A percentile compares a stretch with the other conserved stretches of the same genome.
These are phyloP conservation scores for Hipparchia sbordonii DNA, from an alignment of 2,888 invertebrate genomes.

Conservation along the genomic window DNA sequence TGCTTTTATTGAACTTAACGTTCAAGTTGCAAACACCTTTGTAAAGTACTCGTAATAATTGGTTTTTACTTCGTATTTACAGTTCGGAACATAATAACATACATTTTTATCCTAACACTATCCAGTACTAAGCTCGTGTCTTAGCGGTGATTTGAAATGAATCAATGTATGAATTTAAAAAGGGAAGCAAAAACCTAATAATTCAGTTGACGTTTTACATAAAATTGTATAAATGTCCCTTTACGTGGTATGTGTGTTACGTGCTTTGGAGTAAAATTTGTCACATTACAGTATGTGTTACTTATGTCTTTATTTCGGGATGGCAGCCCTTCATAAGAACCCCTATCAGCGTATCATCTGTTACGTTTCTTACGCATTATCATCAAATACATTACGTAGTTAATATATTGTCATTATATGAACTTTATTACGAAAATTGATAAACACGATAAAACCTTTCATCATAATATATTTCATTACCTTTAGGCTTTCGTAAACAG, in stretches of 20 bases:
- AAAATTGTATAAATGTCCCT: too few relatives aligned
- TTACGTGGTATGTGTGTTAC: too few relatives aligned
- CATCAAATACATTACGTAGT: background rate
- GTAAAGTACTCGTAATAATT: background rate
- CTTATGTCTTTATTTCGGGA: background rate
- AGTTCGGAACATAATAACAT: too few relatives aligned
- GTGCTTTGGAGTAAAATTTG: too few relatives aligned
- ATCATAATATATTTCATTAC: slow-evolving; percentile 1
- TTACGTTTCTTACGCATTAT: background rate
- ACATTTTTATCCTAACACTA: too few relatives aligned
- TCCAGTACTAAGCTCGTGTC: too few relatives aligned
- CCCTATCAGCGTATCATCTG: background rate
- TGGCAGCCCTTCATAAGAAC: background rate
- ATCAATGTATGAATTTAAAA: too few relatives aligned
- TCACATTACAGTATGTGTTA: background rate
- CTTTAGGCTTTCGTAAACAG: background rate
- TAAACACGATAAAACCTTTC: background rate
- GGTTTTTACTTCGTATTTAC: background rate
- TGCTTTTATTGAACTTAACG: background rate
- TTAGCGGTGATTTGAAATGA: too few relatives aligned
- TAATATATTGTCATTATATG: background rate
- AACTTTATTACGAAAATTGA: background rate
- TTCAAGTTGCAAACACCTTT: background rate
- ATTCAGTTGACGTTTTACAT: too few relatives aligned
- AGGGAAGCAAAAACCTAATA: too few relatives aligned